Conservation (phyloP, 1,140 invertebrate genomes). For the Wiebesia pumilae region DNA sequence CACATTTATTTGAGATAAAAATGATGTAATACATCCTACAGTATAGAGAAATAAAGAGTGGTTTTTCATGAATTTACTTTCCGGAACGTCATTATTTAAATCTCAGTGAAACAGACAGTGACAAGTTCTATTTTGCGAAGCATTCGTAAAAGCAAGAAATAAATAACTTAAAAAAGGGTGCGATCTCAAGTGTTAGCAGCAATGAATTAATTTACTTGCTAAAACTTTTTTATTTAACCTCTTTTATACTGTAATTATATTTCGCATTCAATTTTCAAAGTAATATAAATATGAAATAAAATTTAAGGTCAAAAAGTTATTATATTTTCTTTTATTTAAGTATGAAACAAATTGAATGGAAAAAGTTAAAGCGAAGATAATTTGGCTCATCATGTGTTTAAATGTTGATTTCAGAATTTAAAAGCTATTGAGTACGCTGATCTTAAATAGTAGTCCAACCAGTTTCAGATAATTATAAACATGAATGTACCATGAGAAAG, state of each 20-base stretch:
- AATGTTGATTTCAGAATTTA: conserved; percentile 27
- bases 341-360: background rate
- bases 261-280: background rate
- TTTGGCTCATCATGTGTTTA: conserved; percentile 14
- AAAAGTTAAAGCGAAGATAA: background rate
- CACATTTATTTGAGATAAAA: background rate
- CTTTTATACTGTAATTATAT: background rate
- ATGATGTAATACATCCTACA: background rate
- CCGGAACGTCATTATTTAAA: conserved; percentile 70
- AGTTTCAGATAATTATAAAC: conserved; percentile 43
- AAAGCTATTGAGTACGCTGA: conserved; percentile 31
- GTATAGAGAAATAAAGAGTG: background rate
- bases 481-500: conserved; percentile 4
- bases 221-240: background rate
- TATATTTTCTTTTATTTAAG: background rate
- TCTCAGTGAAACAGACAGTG: conserved; percentile 58
- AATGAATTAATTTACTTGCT: conserved; percentile 66
- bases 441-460: conserved; percentile 25
- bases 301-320: background rate
- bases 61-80: conserved; percentile 61
- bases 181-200: conserved; percentile 64
- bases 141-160: conserved; percentile 53
- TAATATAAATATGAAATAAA: background rate
- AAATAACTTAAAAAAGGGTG: conserved; percentile 60
- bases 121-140: conserved; percentile 7